Base-by-base conservation (phyloP, 2,113 vertebrate genomes). In the Siniperca knerii region DNA sequence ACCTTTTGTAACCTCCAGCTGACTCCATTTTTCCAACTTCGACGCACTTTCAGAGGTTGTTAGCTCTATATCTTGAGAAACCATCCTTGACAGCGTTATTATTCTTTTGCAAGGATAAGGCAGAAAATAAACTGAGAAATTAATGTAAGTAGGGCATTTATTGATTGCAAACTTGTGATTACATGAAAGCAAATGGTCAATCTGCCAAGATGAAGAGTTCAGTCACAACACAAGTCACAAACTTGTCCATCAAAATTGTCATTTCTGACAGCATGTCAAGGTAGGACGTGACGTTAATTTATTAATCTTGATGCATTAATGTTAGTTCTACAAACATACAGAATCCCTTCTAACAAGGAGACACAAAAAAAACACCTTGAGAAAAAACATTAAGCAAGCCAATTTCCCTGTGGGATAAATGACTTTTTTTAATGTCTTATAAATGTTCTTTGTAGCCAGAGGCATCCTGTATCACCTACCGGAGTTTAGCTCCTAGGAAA, bases 71-170 rank as follows among this genome's bases (percentile, higher is more conserved):
- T 57, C 11, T 46, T 9, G 21, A 71, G 52, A 48, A 81, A 72
- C 79, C 18, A 82, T 79, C 57, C 42, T 12, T 37, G 46, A 77
- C 33, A 23, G n/a, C 29, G 52, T 75, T 71, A 61, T 48, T 70
- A 37, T 61, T 29, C 3, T 52, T 62, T 67, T 25, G 29, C 21
- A 61, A 37, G 6, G 2, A n/a, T 8, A 21, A 33, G 12, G 54
- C 37, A 29, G 44, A 52, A 54, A 69, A 58, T 68, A 6, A 69
- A 75, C 52, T 46, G 72, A 73, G 68, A 25, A 7, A 15, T 68
- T 1, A 40, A 52, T 37, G 29, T 2, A 37, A n/a, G 35, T 35
- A 3, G 23, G 25, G 8, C 37, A 1, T 50, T 71, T 67, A 37
- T 12, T 57, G 54, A 62, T 61, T 18, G 2, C 0, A 61, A n/a